A percentile compares a stretch with the other conserved stretches of the same genome.
Evolutionary conservation across 2,888 invertebrate species (phyloP).

Genomic region (Liposcelis brunnea): DNA sequence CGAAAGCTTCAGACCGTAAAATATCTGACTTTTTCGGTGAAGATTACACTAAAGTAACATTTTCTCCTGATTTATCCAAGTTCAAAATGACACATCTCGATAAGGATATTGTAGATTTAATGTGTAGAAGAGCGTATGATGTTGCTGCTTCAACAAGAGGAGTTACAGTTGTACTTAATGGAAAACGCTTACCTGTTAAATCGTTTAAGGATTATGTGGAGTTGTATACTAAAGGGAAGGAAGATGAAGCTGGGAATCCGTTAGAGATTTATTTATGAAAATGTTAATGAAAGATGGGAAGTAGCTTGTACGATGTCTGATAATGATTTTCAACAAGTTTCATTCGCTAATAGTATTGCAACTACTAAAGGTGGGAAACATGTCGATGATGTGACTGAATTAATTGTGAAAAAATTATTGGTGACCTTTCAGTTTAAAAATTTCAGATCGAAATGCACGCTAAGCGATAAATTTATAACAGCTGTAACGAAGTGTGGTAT

Average conservation of each 20-base stretch:
- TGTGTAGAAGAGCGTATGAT: conserved; percentile 90
- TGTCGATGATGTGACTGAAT: conserved; percentile 85
- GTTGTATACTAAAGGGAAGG: conserved; percentile 65
- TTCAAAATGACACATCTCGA: conserved; percentile 92
- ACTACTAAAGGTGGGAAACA: conserved; percentile 97
- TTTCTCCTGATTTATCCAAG: conserved; percentile 83
- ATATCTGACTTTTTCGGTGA: conserved; percentile 56
- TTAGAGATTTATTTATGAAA: conserved; percentile 78
- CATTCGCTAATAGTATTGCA: conserved; percentile 98
- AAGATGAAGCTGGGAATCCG: conserved; percentile 69
- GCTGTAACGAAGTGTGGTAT: conserved; percentile 73
- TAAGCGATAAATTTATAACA: conserved; percentile 75
- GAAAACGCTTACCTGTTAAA: conserved; percentile 59
- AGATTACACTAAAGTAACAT: conserved; percentile 86
- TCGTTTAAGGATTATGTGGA: conserved; percentile 94
- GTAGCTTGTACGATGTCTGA: conserved; percentile 78
- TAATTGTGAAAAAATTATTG: conserved; percentile 71
- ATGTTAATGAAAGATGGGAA: conserved; percentile 82
- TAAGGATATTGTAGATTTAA: conserved; percentile 77
- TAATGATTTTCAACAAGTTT: conserved; percentile 81
- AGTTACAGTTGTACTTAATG: conserved; percentile 84
- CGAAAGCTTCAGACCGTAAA: conserved; percentile 72
- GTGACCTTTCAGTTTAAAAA: conserved; percentile 91
- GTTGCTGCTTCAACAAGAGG: conserved; percentile 81
- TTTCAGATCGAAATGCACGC: conserved; percentile 85